Base-by-base conservation (phyloP, 2,797 vertebrate genomes). In the Poecilia gillii region DNA sequence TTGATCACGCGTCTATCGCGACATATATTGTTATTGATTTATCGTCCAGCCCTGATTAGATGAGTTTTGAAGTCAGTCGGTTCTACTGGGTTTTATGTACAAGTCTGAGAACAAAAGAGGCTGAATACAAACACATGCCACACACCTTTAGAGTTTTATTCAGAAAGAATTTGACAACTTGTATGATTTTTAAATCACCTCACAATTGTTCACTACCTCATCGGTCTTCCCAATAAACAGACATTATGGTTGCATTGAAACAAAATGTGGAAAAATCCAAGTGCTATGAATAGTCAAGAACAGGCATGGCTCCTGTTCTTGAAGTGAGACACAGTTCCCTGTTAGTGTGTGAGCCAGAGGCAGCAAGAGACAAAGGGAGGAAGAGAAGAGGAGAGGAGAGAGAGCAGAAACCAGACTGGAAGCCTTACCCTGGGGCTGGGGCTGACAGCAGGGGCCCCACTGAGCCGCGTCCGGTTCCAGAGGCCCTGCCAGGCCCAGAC, bases 351-450 rank as follows among this genome's bases (percentile, higher is more conserved):
- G 91, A 96, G 96, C 90, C 75, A 83, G 78, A 72, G 82, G 83
- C 72, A 74, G 77, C 74, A 71, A 83, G 51, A 86, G 75, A 78
- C 57, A 81, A 80, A 77, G 57, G 74, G 73, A 84, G 78, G 18
- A 85, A 74, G 70, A 73, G 66, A 84, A 73, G 85, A 28, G 82
- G 33, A 82, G 31, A 86, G 62, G 84, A 84, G 57, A 87, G 41
- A 82, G 36, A 81, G 75, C 46, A 81, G 76, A 86, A 75, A 79
- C 80, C 33, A 77, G 83, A 90, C 76, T 76, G 49, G 80, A 96
- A 95, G 95, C 88, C 98, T 99, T 99, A 99, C 98, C 98, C 96
- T 96, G 90, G 91, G 92, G 96, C 96, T 96, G 89, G 89, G 92
- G 96, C 96, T 96, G 95, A 94, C 95, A 95, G 95, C 96, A 90